phyloP scores from a whole-genome alignment of 1,140 invertebrate species.

The Delia radicum region DNA sequence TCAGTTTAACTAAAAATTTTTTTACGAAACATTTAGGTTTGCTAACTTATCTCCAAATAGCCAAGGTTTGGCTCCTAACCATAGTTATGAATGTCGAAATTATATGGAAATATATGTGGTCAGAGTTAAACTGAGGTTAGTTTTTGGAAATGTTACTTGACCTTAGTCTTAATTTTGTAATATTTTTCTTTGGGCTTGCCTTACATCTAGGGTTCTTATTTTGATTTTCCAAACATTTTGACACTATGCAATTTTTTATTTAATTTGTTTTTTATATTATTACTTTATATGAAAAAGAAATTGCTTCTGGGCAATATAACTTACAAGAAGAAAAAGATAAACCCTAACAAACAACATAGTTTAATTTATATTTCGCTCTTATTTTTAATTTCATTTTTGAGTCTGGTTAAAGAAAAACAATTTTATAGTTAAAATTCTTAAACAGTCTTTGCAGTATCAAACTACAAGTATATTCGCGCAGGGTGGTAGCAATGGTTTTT shows the following conservation, averaged over 20 bases:
- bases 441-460: neutral
- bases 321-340: neutral
- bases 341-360: neutral
- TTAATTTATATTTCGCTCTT: neutral
- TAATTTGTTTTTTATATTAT: neutral
- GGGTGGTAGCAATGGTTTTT: no score
- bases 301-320: neutral
- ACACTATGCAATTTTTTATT: neutral
- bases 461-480: neutral
- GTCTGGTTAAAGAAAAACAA: neutral
- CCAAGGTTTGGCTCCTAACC: no score
- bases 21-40: no score
- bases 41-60: no score
- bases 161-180: no score
- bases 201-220: no score
- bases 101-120: no score
- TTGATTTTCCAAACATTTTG: neutral
- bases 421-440: neutral
- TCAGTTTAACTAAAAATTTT: no score
- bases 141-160: no score
- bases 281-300: neutral
- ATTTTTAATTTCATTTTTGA: neutral
- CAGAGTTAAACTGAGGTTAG: no score
- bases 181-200: no score
- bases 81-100: no score